phyloP scores from a whole-genome alignment of 2,888 invertebrate species.

The Lasioglossum pauxillum region DNA sequence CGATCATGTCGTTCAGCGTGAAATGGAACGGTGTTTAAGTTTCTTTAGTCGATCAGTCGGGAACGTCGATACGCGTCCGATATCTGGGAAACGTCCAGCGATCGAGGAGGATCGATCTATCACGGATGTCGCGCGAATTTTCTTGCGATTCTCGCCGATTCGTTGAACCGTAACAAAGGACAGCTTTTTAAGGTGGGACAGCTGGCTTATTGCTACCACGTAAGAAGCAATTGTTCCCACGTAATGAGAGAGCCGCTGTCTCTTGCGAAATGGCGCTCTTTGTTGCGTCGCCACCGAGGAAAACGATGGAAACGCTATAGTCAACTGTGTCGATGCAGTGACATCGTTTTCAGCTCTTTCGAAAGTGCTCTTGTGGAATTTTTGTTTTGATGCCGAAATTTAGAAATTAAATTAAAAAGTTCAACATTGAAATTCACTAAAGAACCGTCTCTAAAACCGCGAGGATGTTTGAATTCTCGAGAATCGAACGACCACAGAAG shows the following conservation, averaged over 20 bases:
- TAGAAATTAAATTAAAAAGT: not conserved
- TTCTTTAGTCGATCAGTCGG: not conserved
- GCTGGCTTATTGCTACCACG: conserved; percentile 34
- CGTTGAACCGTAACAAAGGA: not conserved
- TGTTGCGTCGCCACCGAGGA: conserved; percentile 10
- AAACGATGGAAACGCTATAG: not conserved
- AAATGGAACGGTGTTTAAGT: not conserved
- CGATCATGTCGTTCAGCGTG: not conserved
- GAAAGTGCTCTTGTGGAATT: not conserved
- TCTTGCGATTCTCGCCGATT: not conserved
- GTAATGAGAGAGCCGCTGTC: conserved; percentile 33
- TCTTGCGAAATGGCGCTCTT: conserved; percentile 36
- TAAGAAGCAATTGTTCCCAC: conserved; percentile 51
- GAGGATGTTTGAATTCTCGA: not conserved
- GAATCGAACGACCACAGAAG: not conserved
- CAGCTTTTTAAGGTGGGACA: conserved; percentile 9
- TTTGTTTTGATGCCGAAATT: too few relatives aligned
- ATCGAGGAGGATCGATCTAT: not conserved
- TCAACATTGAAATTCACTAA: not conserved
- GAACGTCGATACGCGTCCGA: not conserved
- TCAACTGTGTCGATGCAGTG: not conserved
- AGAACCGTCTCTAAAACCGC: not conserved
- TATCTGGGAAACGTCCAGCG: not conserved
- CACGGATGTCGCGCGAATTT: not conserved
- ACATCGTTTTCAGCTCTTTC: not conserved